Percentiles rank a stretch among this genome's conserved stretches.
phyloP scores from a whole-genome alignment of 2,113 vertebrate species.

The Reinhardtius hippoglossoides region DNA sequence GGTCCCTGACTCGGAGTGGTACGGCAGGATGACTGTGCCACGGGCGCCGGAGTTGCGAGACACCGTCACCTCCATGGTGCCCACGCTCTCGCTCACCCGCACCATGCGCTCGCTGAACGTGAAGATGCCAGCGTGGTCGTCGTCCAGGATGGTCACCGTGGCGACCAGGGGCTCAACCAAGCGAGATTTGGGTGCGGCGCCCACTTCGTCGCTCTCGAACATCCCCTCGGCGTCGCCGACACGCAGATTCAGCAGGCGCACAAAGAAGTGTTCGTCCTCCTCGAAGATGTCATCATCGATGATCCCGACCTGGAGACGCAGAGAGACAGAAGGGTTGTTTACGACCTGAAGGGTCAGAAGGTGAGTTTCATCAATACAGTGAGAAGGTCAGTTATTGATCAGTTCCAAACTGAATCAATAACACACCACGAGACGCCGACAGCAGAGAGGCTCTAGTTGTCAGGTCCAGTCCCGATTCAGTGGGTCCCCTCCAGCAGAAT shows the following conservation, averaged over 20 bases:
- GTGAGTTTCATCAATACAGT: background rate
- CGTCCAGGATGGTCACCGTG: slow-evolving; percentile 96
- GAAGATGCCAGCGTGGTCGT: slow-evolving; percentile 98
- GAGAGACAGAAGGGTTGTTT: background rate
- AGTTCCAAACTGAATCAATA: too few relatives aligned
- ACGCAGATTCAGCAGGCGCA: slow-evolving; percentile 92
- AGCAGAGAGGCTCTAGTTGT: too few relatives aligned
- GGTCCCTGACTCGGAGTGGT: slow-evolving; percentile 88
- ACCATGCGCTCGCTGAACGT: slow-evolving; percentile 88
- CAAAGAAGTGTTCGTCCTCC: slow-evolving; percentile 98
- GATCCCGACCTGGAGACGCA: slow-evolving; percentile 86
- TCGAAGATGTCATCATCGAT: slow-evolving; percentile 98
- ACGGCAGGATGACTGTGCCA: slow-evolving; percentile 93
- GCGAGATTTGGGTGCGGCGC: slow-evolving; percentile 85
- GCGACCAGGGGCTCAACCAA: slow-evolving; percentile 89
- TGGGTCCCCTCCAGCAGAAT: too few relatives aligned
- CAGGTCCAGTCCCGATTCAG: too few relatives aligned
- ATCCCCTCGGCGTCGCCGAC: slow-evolving; percentile 93
- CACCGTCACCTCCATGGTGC: slow-evolving; percentile 92
- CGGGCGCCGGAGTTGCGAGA: slow-evolving; percentile 92
- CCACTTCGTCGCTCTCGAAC: slow-evolving; percentile 89
- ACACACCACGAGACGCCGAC: too few relatives aligned
- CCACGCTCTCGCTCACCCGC: slow-evolving; percentile 93
- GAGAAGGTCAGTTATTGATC: too few relatives aligned
- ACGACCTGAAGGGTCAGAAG: too few relatives aligned